Base-by-base conservation (phyloP, 1,140 invertebrate genomes). In the Drepana arcuata region DNA sequence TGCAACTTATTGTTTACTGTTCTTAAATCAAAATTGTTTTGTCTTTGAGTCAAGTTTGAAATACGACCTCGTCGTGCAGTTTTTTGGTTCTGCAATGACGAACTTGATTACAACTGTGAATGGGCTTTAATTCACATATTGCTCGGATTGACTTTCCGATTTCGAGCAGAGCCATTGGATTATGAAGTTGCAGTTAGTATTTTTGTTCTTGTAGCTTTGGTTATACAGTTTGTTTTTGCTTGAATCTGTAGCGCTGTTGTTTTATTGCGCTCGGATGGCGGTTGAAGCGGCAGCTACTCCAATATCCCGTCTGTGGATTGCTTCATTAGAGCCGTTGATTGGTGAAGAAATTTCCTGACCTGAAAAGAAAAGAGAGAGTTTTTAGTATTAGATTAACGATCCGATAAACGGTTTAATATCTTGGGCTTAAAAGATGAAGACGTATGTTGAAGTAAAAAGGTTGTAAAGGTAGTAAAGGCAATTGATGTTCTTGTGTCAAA, bases 241-340 rank as follows among this genome's bases (percentile, higher is more conserved):
- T 46, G 54, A 7, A 15, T 49, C 43, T 62, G 59, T 46, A 53
- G 32, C 56, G 15, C 24, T 62, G 56, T 66, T 68, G 63, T 78
- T 69, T 71, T 74, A 73, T 78, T 78, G 58, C 56, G 43, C 38
- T 67, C 38, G 50, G 56, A 60, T 63, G 58, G 48, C 46, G 54
- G 44, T 57, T 67, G 42, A 54, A 74, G 66, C 60, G 54, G 60
- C 57, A 60, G 41, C 67, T 71, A 68, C 56, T 77, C 56, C 62
- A 81, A 81, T 79, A 77, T 79, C 67, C 72, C 59, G 63, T 39
- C 60, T 60, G 63, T 44, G 71, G 71, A 79, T 77, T 79, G 77
- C 71, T 75, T 78, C 74, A 81, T 79, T 79, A 81, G 66, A 60
- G 56, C 45, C 58, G 50, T 50, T 59, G 67, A 70, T 65, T 66